Base-by-base conservation (phyloP, 2,888 invertebrate genomes). In the Stenichneumon culpator region DNA sequence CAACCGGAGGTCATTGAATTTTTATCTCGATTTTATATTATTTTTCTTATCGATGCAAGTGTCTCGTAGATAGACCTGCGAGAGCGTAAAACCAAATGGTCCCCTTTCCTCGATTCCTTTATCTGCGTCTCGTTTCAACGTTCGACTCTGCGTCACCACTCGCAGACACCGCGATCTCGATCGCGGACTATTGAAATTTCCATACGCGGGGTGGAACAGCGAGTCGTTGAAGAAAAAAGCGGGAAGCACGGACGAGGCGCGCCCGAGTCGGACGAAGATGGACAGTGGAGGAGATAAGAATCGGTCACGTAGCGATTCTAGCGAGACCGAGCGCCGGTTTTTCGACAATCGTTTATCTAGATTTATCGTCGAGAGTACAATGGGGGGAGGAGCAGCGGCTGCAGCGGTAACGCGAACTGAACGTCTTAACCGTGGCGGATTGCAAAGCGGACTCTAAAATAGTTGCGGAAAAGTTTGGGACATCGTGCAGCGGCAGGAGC, bases 1-100 rank as follows among this genome's bases (percentile, higher is more conserved):
- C 79, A 77, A 19, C 47, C 68, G 22, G 39, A 22, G 47, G 63
- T 5, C 44, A 39, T 68, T 67, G 50, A 69, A 79, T 85, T 84
- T 84, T 80, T 63, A 86, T 87, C 87, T 74, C 57, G 84, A 87
- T 86, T 82, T 84, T 77, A 68, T 82, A 86, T 82, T 84, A 84
- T 87, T 82, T 78, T 39, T 19, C 77, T 82, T 87, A 83, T 81
- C 81, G 68, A 67, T 47, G 44, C 39, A 57, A 36, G 73, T 74
- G 75, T 85, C 65, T 67, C 78, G 47, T 54, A 57, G 74, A 75
- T 79, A 63, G n/a, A 74, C n/a, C 14, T n/a, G n/a, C 73, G 22
- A 50, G 32, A 36, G 52, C 39, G 50, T 69, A 54, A 84, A 75
- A 77, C 44, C 77, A 74, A 74, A 79, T 68, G 79, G 14, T 63